A percentile compares a stretch with the other conserved stretches of the same genome.
phyloP scores from a whole-genome alignment of 2,113 vertebrate genomes.

The Cottus gobio region DNA sequence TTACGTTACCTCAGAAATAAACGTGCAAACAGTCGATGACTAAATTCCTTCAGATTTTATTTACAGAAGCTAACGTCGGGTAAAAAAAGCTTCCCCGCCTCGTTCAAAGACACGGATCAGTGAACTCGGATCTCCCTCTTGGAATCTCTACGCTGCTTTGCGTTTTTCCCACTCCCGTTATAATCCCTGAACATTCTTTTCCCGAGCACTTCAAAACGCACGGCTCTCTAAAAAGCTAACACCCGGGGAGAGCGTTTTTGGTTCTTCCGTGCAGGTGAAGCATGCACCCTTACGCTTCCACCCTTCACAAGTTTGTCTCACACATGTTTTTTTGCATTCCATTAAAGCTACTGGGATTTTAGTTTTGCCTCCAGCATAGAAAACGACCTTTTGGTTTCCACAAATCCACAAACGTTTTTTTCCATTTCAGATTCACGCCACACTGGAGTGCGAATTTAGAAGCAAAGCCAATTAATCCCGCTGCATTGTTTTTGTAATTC shows the following conservation, averaged over 20 bases:
- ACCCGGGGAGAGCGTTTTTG: slow-evolving; percentile 2
- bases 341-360: slow-evolving; percentile 36
- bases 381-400: slow-evolving; percentile 40
- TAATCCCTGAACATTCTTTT: background rate
- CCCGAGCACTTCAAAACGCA: slow-evolving; percentile 9
- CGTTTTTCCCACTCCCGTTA: background rate
- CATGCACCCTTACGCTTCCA: background rate
- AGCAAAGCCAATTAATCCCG: slow-evolving; percentile 59
- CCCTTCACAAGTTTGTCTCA: slow-evolving; percentile 19
- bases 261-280: slow-evolving; percentile 20
- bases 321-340: slow-evolving; percentile 37
- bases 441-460: slow-evolving; percentile 37
- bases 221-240: slow-evolving; percentile 10
- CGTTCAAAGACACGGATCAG: background rate
- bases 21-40: background rate
- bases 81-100: background rate
- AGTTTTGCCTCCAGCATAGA: slow-evolving; percentile 43
- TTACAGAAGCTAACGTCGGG: background rate
- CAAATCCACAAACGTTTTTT: slow-evolving; percentile 42
- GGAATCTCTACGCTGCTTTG: background rate
- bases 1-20: background rate
- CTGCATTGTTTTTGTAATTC: slow-evolving; percentile 40
- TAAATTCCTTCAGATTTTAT: background rate
- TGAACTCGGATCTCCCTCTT: background rate
- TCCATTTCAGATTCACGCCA: slow-evolving; percentile 43